Conservation (phyloP, 2,113 vertebrate species). For the Crotalus tigris region DNA sequence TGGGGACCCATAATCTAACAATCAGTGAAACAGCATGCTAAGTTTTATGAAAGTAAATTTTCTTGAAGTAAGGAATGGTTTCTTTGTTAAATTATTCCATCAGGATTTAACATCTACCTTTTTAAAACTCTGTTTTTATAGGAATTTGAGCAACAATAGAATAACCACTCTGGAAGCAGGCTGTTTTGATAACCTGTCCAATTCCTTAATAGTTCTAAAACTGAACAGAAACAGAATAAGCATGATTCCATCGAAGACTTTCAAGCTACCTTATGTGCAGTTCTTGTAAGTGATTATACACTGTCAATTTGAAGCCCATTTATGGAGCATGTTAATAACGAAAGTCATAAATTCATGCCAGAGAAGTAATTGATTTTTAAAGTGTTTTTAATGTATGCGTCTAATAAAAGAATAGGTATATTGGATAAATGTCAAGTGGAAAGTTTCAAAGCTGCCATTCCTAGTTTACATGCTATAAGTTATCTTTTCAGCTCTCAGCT, state of each 20-base stretch:
- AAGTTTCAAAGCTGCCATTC: background rate
- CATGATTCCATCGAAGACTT: conserved; percentile 86
- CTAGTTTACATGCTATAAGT: background rate
- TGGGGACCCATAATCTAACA: background rate
- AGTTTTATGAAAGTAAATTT: background rate
- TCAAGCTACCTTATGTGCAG: conserved; percentile 88
- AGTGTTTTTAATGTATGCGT: background rate
- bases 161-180: conserved; percentile 88
- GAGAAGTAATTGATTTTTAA: background rate
- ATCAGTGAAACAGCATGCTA: background rate
- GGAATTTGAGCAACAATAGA: conserved; percentile 96
- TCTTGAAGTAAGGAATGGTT: too few species aligned
- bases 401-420: background rate
- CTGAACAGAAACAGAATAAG: conserved; percentile 91
- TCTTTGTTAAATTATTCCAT: background rate
- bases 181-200: conserved; percentile 94
- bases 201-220: conserved; percentile 87
- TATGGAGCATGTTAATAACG: background rate
- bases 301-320: background rate
- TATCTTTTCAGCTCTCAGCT: background rate
- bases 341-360: background rate
- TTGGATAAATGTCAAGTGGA: background rate
- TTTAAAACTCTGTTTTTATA: conserved; percentile 56
- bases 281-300: conserved; percentile 82
- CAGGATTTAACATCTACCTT: conserved; percentile 21